Conservation (phyloP, 2,888 invertebrate species). For the Creontiades dilutus region DNA sequence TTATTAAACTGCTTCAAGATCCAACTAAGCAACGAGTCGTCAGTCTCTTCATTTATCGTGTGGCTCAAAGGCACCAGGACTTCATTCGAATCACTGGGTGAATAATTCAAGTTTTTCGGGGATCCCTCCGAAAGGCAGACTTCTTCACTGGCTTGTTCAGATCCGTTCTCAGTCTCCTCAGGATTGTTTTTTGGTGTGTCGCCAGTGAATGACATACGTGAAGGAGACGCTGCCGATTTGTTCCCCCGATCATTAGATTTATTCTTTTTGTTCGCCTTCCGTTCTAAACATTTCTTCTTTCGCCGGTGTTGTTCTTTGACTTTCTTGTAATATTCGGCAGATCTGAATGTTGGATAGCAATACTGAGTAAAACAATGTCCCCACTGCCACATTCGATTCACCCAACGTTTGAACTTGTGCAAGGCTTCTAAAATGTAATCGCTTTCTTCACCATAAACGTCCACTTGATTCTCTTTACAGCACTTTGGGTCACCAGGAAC, state of each 20-base stretch:
- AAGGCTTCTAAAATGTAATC: conserved; percentile 51
- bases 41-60: not conserved
- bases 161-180: not conserved
- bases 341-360: conserved; percentile 55
- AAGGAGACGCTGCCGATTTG: not conserved
- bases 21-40: not conserved
- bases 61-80: not conserved
- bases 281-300: not conserved
- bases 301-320: conserved; percentile 31
- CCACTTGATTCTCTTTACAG: not conserved
- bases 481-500: not conserved
- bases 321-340: conserved; percentile 53
- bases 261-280: not conserved
- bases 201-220: not conserved
- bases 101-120: not conserved
- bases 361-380: conserved; percentile 46
- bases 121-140: not conserved
- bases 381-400: conserved; percentile 16
- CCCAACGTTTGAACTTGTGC: conserved; percentile 37
- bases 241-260: not conserved
- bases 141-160: not conserved
- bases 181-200: not conserved
- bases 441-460: not conserved
- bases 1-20: not conserved
- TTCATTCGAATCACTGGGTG: not conserved